A percentile compares a stretch with the other conserved stretches of the same genome.
Conservation (phyloP, 2,888 invertebrate species). For the Eutolmus rufibarbis region DNA sequence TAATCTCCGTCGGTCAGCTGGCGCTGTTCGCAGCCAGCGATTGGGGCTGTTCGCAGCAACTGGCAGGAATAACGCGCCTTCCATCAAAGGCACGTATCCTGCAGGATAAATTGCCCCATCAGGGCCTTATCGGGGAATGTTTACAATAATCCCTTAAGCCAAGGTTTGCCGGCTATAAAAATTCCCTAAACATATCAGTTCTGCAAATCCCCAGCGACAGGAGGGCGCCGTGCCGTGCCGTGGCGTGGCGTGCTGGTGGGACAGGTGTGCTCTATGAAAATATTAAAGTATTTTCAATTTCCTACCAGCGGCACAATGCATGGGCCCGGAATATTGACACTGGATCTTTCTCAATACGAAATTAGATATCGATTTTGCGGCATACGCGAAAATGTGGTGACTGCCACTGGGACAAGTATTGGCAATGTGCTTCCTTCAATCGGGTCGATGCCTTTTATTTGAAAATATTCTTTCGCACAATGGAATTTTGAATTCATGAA, state of each 20-base stretch:
- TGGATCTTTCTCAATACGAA: neutral
- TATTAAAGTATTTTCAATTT: neutral
- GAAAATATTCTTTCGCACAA: neutral
- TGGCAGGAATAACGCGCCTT: neutral
- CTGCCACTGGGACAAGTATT: neutral
- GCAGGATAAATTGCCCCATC: neutral
- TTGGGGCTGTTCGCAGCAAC: neutral
- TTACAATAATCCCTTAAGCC: neutral
- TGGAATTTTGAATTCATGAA: neutral
- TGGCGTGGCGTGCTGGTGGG: neutral
- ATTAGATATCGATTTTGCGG: slow-evolving; percentile 2
- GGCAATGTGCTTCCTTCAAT: neutral
- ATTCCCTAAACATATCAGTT: neutral
- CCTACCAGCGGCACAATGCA: neutral
- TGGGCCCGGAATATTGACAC: neutral
- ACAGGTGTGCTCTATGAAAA: neutral
- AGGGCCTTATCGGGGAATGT: neutral
- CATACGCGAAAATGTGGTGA: neutral
- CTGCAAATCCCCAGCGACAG: neutral
- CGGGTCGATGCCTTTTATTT: neutral
- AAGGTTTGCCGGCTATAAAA: neutral
- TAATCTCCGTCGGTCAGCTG: neutral
- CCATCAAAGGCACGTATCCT: neutral
- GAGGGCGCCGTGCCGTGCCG: neutral
- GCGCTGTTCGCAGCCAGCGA: neutral